Percentiles rank a stretch among this genome's conserved stretches.
phyloP scores from a whole-genome alignment of 2,888 invertebrate genomes.

The Hipparchia semele region DNA sequence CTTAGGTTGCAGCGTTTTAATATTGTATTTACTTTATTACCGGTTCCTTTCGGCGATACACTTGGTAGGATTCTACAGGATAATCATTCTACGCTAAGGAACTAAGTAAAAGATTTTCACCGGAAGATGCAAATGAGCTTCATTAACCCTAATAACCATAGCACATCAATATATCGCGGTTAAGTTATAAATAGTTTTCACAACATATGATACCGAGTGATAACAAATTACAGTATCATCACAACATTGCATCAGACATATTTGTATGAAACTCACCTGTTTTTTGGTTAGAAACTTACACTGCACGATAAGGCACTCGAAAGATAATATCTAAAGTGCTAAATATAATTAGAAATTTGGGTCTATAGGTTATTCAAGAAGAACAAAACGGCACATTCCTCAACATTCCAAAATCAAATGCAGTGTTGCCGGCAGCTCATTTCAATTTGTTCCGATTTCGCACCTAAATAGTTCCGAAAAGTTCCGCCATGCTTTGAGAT shows the following conservation, averaged over 20 bases:
- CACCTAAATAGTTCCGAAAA: too few relatives aligned
- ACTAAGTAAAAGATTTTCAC: neutral
- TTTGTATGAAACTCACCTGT: constrained; percentile 10
- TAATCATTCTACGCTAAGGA: too few relatives aligned
- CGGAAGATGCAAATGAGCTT: neutral
- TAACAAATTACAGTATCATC: neutral
- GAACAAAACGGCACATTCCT: neutral
- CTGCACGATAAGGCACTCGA: neutral
- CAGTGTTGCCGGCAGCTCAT: too few relatives aligned
- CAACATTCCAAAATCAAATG: neutral
- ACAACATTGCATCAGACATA: constrained; percentile 12
- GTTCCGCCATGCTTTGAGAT: too few relatives aligned
- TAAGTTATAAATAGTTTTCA: constrained; percentile 15
- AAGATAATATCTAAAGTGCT: neutral
- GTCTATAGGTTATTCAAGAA: neutral
- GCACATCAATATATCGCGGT: neutral
- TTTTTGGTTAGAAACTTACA: neutral
- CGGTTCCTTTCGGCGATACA: too few relatives aligned
- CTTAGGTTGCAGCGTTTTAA: too few relatives aligned
- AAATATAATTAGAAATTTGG: neutral
- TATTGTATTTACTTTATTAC: too few relatives aligned
- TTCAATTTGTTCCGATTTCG: too few relatives aligned
- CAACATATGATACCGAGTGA: neutral
- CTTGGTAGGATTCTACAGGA: too few relatives aligned
- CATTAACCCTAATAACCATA: neutral